Conservation (phyloP, 2,797 vertebrate genomes). For the Crax fasciolata region DNA sequence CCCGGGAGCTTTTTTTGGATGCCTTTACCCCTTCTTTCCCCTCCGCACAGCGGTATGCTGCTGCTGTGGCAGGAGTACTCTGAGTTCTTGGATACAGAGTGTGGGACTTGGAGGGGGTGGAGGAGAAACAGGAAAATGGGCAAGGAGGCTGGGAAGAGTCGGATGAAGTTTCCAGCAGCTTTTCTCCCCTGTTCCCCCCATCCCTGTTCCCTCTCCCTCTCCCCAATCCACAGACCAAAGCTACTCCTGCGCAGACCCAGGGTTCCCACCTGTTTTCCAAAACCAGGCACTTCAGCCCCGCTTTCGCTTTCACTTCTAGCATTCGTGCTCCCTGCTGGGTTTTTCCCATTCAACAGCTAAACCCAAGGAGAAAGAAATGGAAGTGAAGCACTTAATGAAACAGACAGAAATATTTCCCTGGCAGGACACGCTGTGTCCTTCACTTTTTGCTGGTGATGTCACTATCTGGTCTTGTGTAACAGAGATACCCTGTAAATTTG, state of each 20-base stretch:
- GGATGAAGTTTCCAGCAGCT: background rate
- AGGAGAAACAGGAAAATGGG: background rate
- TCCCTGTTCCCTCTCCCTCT: background rate
- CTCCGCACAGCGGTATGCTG: background rate
- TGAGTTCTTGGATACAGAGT: background rate
- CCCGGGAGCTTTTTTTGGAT: background rate
- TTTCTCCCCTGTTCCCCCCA: background rate
- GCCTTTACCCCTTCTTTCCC: fast-evolving
- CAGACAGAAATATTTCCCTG: background rate
- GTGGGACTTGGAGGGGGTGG: background rate
- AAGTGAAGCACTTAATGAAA: background rate
- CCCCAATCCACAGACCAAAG: background rate
- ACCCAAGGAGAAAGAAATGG: background rate
- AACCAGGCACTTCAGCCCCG: background rate
- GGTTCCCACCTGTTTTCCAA: background rate
- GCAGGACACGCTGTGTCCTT: background rate
- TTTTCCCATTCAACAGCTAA: background rate
- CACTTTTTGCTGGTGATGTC: background rate
- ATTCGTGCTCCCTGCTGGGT: background rate
- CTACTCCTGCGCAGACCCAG: background rate
- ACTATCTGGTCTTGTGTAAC: background rate
- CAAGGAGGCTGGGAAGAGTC: background rate
- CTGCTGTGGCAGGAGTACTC: fast-evolving
- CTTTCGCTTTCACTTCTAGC: background rate
- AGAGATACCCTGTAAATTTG: background rate